These are phyloP conservation scores for Mycetomoellerius zeteki DNA, from an alignment of 1,140 invertebrate species.

Conservation along the genomic window DNA sequence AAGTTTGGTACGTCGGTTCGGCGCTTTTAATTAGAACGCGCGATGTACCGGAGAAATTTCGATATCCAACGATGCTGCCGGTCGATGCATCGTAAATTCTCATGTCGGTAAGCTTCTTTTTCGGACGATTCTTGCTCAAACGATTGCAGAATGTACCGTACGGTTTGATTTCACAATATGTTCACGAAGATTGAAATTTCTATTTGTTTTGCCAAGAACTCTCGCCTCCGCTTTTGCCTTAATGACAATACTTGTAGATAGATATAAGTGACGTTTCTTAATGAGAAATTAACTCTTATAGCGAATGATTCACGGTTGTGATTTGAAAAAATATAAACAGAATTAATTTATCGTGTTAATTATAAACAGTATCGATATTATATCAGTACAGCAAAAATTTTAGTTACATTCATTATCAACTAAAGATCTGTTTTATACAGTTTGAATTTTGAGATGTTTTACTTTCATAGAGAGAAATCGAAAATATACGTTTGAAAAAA, in stretches of 20 bases:
- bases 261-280: background rate
- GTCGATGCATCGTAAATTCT: slow-evolving; percentile 9
- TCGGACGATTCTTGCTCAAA: background rate
- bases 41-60: slow-evolving; percentile 59
- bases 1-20: slow-evolving; percentile 52
- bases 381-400: background rate
- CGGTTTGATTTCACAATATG: background rate
- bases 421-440: background rate
- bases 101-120: background rate
- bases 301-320: background rate
- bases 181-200: background rate
- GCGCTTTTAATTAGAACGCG: slow-evolving; percentile 65
- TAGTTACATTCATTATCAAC: background rate
- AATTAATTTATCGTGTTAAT: background rate
- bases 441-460: background rate
- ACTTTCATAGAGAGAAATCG: background rate
- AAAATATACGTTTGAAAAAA: background rate
- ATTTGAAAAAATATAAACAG: slow-evolving; percentile 3
- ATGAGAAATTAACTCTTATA: slow-evolving; percentile 11
- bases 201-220: slow-evolving; percentile 9
- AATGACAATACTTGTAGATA: background rate
- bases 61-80: background rate
- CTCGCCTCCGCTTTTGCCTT: background rate
- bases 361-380: background rate
- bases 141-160: background rate